Evolutionary conservation across 2,797 vertebrate species (phyloP), one percentile per base, ranked within the genome.

Genomic region (Acrocephalus scirpaceus): DNA sequence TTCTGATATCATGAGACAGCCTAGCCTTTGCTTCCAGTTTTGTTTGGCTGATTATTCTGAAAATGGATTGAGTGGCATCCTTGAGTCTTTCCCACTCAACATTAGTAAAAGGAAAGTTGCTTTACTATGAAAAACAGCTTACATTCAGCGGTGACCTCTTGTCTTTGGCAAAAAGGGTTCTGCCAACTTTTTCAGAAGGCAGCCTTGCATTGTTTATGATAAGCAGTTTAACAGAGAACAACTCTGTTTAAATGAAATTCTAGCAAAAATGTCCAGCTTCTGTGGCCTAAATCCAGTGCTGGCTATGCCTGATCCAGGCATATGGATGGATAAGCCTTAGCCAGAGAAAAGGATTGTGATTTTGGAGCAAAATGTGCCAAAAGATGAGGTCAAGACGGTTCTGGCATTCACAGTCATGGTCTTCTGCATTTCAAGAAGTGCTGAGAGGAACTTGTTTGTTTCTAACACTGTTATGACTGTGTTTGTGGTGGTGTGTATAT

Each of bases 401-500:
- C 56, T 85, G 29, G 11, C 71, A 79, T 73, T 21, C 27, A 57
- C 4, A 50, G 38, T 64, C 6, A 5, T 9, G 9, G 21, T 54
- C 38, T 20, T 67, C 36, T 58, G 26, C 3, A 5, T 56, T 65
- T 65, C 70, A 56, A 58, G 57, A 67, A 65, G 30, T 42, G 10
- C 26, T 87, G 48, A 69, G 36, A 72, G 30, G 42, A 65, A 38
- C 25, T 58, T 58, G 11, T 80, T 80, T 58, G 9, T 34, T 95
- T 23, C 53, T 71, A 56, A 36, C 5, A 4, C 22, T 42, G 5
- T 50, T 61, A 48, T 73, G 48, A 23, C 30, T 32, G 13, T 40
- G 47, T 75, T 65, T 58, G 5, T 64, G 34, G 4, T 62, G 27
- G 5, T 65, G 38, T 65, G 25, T 1, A 0, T 1, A 0, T 0